These are phyloP conservation scores for Perizoma affinitatum DNA, from an alignment of 2,888 invertebrate species.

Conservation along the genomic window DNA sequence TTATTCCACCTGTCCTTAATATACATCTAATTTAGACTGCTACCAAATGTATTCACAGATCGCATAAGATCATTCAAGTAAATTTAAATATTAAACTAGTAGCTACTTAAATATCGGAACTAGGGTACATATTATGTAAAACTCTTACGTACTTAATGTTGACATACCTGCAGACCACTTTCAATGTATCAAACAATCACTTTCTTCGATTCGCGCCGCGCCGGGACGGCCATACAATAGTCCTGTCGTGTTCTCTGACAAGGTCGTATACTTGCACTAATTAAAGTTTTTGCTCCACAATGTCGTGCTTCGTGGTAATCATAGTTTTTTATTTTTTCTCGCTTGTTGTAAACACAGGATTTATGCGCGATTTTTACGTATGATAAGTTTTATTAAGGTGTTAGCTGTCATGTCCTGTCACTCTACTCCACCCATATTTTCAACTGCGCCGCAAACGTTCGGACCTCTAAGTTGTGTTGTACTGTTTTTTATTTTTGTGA, in stretches of 20 bases:
- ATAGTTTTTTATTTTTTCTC: slow-evolving; percentile 36
- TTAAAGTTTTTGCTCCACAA: slow-evolving; percentile 44
- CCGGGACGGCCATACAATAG: background rate
- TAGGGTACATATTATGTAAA: too few relatives aligned
- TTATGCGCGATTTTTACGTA: slow-evolving; percentile 28
- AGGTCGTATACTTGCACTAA: slow-evolving; percentile 51
- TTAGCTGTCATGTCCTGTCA: slow-evolving; percentile 18
- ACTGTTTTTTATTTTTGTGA: background rate
- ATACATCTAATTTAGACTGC: too few relatives aligned
- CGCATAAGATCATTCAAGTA: too few relatives aligned
- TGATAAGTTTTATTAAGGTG: slow-evolving; percentile 27
- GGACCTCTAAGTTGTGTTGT: background rate
- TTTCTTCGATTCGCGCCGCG: slow-evolving; percentile 11
- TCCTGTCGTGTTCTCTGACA: slow-evolving; percentile 34
- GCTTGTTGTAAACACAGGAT: slow-evolving; percentile 33
- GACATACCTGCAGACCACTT: background rate
- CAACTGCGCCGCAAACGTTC: background rate
- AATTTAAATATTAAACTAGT: too few relatives aligned
- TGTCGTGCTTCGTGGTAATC: slow-evolving; percentile 42
- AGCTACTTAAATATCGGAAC: too few relatives aligned
- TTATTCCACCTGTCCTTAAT: too few relatives aligned
- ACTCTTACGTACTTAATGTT: too few relatives aligned
- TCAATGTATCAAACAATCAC: background rate
- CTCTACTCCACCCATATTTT: background rate
- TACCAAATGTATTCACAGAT: too few relatives aligned